A percentile compares a stretch with the other conserved stretches of the same genome.
Evolutionary conservation across 2,888 invertebrate genomes (phyloP).

Genomic region (Atethmia centrago): DNA sequence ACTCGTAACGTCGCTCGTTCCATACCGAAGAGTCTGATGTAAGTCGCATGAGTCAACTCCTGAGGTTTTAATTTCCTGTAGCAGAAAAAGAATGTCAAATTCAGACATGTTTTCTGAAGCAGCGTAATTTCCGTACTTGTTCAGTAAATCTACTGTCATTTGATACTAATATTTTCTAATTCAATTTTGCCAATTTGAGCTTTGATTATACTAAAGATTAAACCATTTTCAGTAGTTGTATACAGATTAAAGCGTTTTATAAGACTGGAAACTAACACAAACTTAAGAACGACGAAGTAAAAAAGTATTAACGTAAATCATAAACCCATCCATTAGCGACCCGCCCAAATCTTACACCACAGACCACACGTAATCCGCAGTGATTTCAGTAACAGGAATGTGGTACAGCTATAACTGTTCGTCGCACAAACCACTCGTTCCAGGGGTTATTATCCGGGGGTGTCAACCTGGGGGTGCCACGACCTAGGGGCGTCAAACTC

Average conservation of each 20-base stretch:
- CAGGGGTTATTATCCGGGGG: constrained; percentile 55
- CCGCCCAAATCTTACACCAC: background rate
- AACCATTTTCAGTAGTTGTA: background rate
- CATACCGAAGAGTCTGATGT: background rate
- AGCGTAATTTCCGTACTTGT: constrained; percentile 4
- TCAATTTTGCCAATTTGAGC: background rate
- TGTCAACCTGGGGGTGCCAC: constrained; percentile 40
- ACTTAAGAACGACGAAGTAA: background rate
- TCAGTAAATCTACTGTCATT: background rate
- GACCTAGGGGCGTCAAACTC: constrained; percentile 38
- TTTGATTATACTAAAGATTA: background rate
- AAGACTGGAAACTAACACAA: background rate
- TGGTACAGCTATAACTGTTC: constrained; percentile 40
- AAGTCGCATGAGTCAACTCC: background rate
- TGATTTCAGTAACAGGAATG: constrained; percentile 54
- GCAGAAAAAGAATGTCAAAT: background rate
- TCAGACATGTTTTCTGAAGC: background rate
- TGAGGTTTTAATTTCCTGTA: constrained; percentile 30
- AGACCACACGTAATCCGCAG: constrained; percentile 52
- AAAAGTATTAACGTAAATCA: background rate
- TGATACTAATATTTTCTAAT: background rate
- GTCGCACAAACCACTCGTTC: constrained; percentile 32
- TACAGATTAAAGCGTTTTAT: background rate
- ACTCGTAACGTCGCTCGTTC: background rate
- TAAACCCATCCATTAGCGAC: too few species aligned